Conservation (phyloP, 2,797 vertebrate species). For the Platyrinchus mystaceus region DNA sequence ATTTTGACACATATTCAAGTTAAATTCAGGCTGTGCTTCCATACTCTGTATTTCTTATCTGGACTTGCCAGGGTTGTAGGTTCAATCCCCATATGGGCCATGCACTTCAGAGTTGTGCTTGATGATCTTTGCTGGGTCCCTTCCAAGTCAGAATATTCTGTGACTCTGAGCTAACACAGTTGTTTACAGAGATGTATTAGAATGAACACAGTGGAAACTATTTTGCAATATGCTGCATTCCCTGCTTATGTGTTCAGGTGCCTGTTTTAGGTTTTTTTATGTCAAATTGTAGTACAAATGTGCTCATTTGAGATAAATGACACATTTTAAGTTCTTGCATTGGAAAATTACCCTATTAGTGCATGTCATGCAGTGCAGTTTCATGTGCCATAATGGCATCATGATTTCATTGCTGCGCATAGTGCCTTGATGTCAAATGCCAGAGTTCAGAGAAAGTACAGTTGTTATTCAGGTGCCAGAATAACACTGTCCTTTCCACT, state of each 20-base stretch:
- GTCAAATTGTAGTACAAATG: neutral
- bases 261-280: neutral
- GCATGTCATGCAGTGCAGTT: neutral
- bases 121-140: neutral
- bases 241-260: neutral
- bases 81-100: neutral
- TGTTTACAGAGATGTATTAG: neutral
- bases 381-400: neutral
- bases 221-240: neutral
- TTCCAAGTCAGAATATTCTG: neutral
- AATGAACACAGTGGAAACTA: neutral
- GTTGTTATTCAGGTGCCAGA: neutral
- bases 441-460: neutral
- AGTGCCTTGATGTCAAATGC: neutral
- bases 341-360: neutral
- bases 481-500: neutral
- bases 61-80: neutral
- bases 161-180: neutral
- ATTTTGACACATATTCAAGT: neutral
- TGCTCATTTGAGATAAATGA: neutral
- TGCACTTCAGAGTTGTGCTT: neutral
- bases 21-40: neutral
- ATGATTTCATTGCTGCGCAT: neutral
- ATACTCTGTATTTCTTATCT: neutral
- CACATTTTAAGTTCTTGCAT: neutral